A percentile compares a stretch with the other conserved stretches of the same genome.
Evolutionary conservation across 1,140 invertebrate genomes (phyloP).

Genomic region (Paraescarpia echinospica): DNA sequence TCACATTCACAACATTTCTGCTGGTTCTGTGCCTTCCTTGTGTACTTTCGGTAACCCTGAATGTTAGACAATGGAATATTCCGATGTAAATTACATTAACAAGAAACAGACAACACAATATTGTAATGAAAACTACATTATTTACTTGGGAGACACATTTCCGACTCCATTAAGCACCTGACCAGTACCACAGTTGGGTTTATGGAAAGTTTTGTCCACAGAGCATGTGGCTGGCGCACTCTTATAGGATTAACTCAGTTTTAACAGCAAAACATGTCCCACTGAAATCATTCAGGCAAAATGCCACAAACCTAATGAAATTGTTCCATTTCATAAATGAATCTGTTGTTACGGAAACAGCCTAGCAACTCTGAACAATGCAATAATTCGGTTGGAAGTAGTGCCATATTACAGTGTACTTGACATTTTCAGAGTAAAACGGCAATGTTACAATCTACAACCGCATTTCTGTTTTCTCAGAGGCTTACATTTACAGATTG

Average conservation of each 20-base stretch:
- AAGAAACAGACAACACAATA: not conserved
- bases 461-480: too few relatives aligned
- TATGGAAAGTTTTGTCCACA: not conserved
- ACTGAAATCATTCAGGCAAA: not conserved
- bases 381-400: not conserved
- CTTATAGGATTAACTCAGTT: not conserved
- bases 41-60: not conserved
- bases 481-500: too few relatives aligned
- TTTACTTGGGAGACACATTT: not conserved
- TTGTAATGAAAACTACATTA: not conserved
- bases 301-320: not conserved
- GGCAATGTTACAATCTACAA: not conserved
- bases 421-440: not conserved
- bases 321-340: not conserved
- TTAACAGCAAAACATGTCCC: not conserved
- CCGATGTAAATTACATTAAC: not conserved
- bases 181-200: not conserved
- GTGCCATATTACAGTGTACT: not conserved
- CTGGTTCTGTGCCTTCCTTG: not conserved
- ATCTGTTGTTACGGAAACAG: not conserved
- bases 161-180: not conserved
- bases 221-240: not conserved
- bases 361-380: not conserved
- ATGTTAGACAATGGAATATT: not conserved
- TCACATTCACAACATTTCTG: not conserved